phyloP scores from a whole-genome alignment of 2,888 invertebrate genomes.

The Chrysolina haemoptera region DNA sequence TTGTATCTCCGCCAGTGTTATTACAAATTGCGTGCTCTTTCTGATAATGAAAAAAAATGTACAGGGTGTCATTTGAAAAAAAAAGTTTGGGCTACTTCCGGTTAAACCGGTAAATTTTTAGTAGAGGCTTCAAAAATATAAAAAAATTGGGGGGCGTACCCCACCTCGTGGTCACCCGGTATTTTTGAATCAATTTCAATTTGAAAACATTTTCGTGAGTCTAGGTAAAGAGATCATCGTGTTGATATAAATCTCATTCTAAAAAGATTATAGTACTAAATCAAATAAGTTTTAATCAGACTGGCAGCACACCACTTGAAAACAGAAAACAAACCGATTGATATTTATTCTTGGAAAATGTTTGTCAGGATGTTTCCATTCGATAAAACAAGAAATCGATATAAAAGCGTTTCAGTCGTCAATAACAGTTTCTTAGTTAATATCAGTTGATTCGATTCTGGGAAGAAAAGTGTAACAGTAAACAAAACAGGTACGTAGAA shows the following conservation, averaged over 20 bases:
- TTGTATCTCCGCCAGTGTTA: no score
- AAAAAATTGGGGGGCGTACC: no score
- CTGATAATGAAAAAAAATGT: no score
- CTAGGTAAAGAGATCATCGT: no score
- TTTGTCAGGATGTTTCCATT: neutral
- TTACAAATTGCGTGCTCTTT: no score
- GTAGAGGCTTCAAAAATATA: no score
- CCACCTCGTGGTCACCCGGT: no score
- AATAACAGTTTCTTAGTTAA: neutral
- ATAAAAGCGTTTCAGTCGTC: neutral
- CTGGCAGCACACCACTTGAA: conserved; percentile 1
- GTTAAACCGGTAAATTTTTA: no score
- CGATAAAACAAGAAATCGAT: neutral
- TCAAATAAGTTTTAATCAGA: neutral
- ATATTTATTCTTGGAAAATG: neutral
- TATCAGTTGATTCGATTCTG: neutral
- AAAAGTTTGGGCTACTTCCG: no score
- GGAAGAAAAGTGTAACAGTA: neutral
- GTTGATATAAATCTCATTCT: neutral
- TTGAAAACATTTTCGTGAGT: no score
- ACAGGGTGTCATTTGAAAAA: no score
- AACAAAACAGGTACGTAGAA: neutral
- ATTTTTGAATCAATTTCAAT: no score
- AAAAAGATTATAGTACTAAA: neutral
- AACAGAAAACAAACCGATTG: neutral